These are phyloP conservation scores for Thalassoma bifasciatum DNA, from an alignment of 2,113 vertebrate genomes.

Conservation along the genomic window DNA sequence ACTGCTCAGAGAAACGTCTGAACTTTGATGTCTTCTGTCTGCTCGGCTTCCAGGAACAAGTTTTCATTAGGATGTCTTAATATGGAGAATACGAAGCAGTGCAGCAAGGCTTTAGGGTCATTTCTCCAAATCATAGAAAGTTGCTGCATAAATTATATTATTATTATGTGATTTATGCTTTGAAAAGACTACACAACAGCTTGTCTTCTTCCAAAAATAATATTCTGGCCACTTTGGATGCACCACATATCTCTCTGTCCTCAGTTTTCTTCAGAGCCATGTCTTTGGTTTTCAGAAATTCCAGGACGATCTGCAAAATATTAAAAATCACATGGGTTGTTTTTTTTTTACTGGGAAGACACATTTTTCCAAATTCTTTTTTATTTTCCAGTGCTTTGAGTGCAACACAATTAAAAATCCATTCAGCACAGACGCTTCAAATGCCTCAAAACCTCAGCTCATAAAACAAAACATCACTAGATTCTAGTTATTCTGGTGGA, in stretches of 20 bases:
- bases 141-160: neutral
- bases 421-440: neutral
- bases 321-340: neutral
- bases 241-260: neutral
- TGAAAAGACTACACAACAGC: neutral
- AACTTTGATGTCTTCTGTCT: constrained; percentile 50
- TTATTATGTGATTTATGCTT: neutral
- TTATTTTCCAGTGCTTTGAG: neutral
- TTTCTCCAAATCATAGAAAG: neutral
- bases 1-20: constrained; percentile 22
- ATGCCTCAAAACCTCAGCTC: neutral
- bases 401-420: neutral
- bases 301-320: neutral
- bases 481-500: neutral
- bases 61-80: constrained; percentile 28
- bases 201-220: too few species aligned
- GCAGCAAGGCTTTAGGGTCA: neutral
- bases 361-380: neutral
- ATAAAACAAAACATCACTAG: neutral
- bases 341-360: constrained; percentile 10
- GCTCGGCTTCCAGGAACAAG: constrained; percentile 9
- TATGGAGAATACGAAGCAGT: constrained; percentile 7
- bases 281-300: neutral
- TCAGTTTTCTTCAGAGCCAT: neutral
- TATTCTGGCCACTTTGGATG: neutral